Conservation (phyloP, 2,797 vertebrate species). For the Malurus leucopterus region DNA sequence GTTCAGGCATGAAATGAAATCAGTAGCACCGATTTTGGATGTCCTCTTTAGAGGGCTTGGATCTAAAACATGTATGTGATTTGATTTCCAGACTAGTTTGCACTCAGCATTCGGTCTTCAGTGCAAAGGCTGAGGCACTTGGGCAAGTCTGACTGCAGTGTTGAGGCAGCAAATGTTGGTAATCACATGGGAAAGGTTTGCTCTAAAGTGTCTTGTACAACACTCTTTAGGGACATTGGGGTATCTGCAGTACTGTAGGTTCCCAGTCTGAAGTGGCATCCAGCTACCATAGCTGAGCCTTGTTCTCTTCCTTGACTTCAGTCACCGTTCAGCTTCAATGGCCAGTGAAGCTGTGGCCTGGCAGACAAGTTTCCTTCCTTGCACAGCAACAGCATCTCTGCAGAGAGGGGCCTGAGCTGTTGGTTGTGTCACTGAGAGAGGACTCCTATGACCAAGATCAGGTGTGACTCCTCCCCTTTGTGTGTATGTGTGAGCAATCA, state of each 20-base stretch:
- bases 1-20: constrained; percentile 10
- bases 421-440: background rate
- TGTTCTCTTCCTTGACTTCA: background rate
- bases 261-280: background rate
- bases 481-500: background rate
- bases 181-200: background rate
- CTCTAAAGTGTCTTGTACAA: background rate
- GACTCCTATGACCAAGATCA: background rate
- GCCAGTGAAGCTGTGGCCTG: background rate
- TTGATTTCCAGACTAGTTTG: background rate
- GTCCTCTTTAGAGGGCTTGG: background rate
- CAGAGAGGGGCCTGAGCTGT: background rate
- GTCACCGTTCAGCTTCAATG: background rate
- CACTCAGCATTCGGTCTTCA: background rate
- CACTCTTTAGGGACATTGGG: background rate
- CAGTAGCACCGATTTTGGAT: background rate
- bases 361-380: background rate
- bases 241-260: background rate
- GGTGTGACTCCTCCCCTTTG: background rate
- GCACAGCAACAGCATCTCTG: background rate
- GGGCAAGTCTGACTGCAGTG: background rate
- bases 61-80: background rate
- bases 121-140: background rate
- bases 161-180: background rate
- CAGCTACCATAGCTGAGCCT: background rate